These are phyloP conservation scores for Pelosia muscerda DNA, from an alignment of 2,888 invertebrate species.

Conservation along the genomic window DNA sequence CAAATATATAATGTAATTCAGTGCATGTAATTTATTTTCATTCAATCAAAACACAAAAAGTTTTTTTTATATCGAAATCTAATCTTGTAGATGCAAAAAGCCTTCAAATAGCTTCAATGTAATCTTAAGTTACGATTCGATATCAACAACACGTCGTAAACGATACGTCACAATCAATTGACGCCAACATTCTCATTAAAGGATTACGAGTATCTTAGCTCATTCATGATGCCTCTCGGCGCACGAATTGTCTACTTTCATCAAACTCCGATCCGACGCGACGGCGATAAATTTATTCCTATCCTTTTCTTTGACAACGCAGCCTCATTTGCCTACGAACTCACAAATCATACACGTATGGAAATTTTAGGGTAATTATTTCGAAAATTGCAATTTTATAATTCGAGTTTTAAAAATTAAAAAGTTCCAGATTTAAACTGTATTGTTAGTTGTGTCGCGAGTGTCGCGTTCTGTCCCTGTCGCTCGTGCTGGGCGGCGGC, in stretches of 20 bases:
- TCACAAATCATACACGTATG: constrained; percentile 12
- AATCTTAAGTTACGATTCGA: constrained; percentile 23
- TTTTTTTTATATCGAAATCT: not conserved
- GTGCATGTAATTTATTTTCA: not conserved
- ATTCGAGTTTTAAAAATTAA: constrained; percentile 26
- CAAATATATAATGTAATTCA: not conserved
- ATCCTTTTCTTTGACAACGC: constrained; percentile 78
- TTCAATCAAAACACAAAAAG: not conserved
- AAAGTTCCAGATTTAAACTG: constrained; percentile 44
- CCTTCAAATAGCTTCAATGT: not conserved
- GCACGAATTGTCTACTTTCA: constrained; percentile 74
- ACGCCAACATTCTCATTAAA: constrained; percentile 71
- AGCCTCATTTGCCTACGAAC: constrained; percentile 65
- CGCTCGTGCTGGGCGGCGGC: constrained; percentile 84
- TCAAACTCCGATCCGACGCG: constrained; percentile 72
- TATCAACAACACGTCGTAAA: constrained; percentile 33
- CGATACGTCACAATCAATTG: constrained; percentile 63
- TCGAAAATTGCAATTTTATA: constrained; percentile 22
- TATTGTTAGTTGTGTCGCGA: constrained; percentile 63
- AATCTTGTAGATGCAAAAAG: not conserved
- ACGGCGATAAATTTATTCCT: constrained; percentile 84
- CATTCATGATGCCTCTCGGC: constrained; percentile 77
- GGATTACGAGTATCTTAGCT: constrained; percentile 69
- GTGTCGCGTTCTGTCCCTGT: constrained; percentile 79
- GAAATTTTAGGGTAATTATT: constrained; percentile 22